Evolutionary conservation across 2,888 invertebrate species (phyloP).

Genomic region (Kuschelorhynchus macadamiae): DNA sequence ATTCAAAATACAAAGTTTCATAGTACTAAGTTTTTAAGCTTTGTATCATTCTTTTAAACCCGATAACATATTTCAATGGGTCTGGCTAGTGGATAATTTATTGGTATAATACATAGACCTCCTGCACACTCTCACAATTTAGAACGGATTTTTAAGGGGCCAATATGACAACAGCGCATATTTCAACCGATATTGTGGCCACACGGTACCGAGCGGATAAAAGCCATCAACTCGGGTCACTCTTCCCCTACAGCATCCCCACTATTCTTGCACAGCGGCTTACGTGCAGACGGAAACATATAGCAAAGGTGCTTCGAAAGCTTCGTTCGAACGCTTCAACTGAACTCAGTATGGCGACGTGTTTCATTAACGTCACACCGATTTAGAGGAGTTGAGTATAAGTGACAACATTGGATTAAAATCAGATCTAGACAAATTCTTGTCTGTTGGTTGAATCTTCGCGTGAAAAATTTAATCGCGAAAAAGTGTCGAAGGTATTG

Average conservation of each 20-base stretch:
- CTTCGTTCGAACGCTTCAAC: constrained; percentile 28
- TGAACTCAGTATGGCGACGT: constrained; percentile 34
- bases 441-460: constrained; percentile 16
- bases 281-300: constrained; percentile 68
- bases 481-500: neutral
- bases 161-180: constrained; percentile 66
- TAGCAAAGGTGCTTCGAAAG: constrained; percentile 35
- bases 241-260: constrained; percentile 74
- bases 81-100: constrained; percentile 10
- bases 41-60: too few species aligned
- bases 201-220: constrained; percentile 68
- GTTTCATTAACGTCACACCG: constrained; percentile 26
- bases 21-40: too few species aligned
- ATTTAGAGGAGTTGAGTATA: constrained; percentile 8
- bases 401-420: constrained; percentile 38
- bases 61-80: neutral
- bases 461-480: constrained; percentile 4
- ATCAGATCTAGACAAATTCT: constrained; percentile 16
- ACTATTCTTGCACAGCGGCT: constrained; percentile 57
- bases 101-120: constrained; percentile 15
- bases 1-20: too few species aligned
- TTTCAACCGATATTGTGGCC: constrained; percentile 71
- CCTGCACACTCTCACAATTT: neutral
- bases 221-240: constrained; percentile 64
- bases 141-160: constrained; percentile 17